Conservation (phyloP, 2,113 vertebrate species). For the Falco punctatus region DNA sequence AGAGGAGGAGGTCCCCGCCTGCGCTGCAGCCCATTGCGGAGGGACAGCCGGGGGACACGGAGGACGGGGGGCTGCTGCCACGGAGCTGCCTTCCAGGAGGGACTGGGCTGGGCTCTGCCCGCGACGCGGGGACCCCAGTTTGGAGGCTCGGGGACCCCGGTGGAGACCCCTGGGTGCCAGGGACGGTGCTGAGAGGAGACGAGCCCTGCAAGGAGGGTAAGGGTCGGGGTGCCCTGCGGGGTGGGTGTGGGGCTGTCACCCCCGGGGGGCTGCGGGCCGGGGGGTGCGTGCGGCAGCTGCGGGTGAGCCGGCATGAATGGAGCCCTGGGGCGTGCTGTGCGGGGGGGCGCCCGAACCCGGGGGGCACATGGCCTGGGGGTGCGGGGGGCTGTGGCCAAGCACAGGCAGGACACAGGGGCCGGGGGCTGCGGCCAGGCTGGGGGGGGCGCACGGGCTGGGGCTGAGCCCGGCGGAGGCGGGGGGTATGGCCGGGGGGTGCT, state of each 20-base stretch:
- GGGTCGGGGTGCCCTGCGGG: not conserved
- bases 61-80: slow-evolving; percentile 59
- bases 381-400: too few relatives aligned
- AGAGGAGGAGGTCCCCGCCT: slow-evolving; percentile 75
- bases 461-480: too few relatives aligned
- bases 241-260: not conserved
- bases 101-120: not conserved
- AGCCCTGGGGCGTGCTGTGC: too few relatives aligned
- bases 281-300: too few relatives aligned
- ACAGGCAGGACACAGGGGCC: too few relatives aligned
- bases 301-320: too few relatives aligned
- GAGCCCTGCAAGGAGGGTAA: not conserved
- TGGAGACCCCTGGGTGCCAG: not conserved
- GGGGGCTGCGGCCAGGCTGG: too few relatives aligned
- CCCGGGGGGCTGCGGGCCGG: not conserved
- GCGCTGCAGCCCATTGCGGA: slow-evolving; percentile 81
- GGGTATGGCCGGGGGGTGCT: too few relatives aligned
- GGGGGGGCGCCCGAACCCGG: too few relatives aligned
- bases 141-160: not conserved
- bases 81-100: slow-evolving; percentile 38
- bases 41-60: slow-evolving; percentile 64
- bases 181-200: not conserved
- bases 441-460: too few relatives aligned
- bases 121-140: fast-evolving
- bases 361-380: too few relatives aligned